Evolutionary conservation across 2,797 vertebrate species (phyloP), one percentile per base, ranked within the genome.

Genomic region (Neosalanx taihuensis): DNA sequence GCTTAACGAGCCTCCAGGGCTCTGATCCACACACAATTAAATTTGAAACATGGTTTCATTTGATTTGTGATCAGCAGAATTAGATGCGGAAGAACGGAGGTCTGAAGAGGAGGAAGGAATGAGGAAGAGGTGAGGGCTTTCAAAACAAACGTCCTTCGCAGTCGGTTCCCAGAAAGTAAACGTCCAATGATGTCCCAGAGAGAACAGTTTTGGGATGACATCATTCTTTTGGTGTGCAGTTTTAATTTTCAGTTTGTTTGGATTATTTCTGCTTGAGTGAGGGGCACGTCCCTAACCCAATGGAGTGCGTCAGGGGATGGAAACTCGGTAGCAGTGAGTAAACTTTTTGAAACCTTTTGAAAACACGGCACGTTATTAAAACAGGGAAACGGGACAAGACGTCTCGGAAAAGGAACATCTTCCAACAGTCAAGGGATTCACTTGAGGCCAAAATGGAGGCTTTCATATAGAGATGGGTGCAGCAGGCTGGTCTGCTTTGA

Each of bases 381-480:
- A 62, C 64, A 64, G 73, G 69, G 61, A 72, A 78, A 41, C 6
- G 80, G 71, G 75, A 80, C 73, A 20, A 70, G 77, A 12, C 12
- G 63, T 56, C 69, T 61, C 64, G 51, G 62, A 64, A 57, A 70
- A 72, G 80, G 72, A 77, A 81, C 81, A 77, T 53, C 17, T 15
- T 29, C 26, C n/a, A 77, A 86, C 81, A 86, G 80, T 80, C 73
- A 67, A 73, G 76, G 18, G 59, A 85, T 85, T 88, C 84, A 88
- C 71, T 0, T 51, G 0, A 69, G 68, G 85, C 82, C 83, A 86
- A 79, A 72, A 13, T 17, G 51, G 69, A 33, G 78, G 71, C 77
- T 83, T 80, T 81, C 67, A 78, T 74, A 75, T 75, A 74, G 61
- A 76, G 73, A 74, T 81, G 77, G 74, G 64, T 67, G 17, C 70